A percentile compares a stretch with the other conserved stretches of the same genome.
These are phyloP conservation scores for Temnopleurus reevesii DNA, from an alignment of 53 echinoderm and acorn worm genomes.

Conservation along the genomic window DNA sequence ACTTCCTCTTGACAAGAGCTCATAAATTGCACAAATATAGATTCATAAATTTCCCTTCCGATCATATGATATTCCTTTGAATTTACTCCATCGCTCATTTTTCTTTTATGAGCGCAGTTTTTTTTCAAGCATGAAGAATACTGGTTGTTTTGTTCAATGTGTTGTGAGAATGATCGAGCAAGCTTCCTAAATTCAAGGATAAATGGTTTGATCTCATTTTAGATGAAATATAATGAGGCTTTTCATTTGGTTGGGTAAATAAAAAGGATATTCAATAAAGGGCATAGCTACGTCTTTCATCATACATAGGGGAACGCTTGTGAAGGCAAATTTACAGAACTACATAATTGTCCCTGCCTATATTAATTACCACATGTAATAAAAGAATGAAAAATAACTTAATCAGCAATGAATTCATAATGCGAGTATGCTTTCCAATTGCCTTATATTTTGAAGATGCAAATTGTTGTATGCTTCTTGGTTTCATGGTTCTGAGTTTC, in stretches of 20 bases:
- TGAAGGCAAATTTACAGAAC: neutral
- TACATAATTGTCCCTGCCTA: neutral
- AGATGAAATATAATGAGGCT: neutral
- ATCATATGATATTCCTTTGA: constrained; percentile 42
- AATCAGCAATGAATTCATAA: neutral
- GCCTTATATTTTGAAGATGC: no score
- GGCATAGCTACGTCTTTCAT: neutral
- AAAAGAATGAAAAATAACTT: neutral
- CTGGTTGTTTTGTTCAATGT: neutral
- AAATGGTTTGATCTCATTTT: neutral
- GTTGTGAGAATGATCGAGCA: neutral
- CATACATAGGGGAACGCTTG: neutral
- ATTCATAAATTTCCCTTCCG: constrained; percentile 41
- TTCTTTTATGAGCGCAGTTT: neutral
- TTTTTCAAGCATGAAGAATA: neutral
- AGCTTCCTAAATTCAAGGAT: neutral
- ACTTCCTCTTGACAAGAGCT: constrained; percentile 36
- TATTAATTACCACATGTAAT: neutral
- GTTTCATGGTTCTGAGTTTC: no score
- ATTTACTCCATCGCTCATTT: neutral
- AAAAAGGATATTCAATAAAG: neutral
- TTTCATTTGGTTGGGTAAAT: neutral
- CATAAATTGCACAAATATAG: constrained; percentile 57
- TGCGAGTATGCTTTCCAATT: neutral
- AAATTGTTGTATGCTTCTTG: no score